These are phyloP conservation scores for Exephanes ischioxanthus DNA, from an alignment of 2,888 invertebrate genomes.

Conservation along the genomic window DNA sequence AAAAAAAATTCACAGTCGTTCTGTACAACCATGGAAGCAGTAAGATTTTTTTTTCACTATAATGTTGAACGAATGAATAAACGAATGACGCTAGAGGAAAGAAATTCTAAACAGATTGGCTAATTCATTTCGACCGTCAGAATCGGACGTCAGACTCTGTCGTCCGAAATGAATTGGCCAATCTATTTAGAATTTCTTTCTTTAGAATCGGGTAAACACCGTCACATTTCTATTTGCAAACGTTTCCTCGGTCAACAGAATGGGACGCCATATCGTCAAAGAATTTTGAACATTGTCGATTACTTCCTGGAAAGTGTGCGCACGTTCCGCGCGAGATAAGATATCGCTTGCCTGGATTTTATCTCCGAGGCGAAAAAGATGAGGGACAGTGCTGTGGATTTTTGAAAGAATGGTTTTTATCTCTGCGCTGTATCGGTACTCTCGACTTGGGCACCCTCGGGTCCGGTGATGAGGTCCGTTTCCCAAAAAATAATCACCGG, in stretches of 20 bases:
- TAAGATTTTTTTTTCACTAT: background rate
- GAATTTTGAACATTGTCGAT: conserved; percentile 4
- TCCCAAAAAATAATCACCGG: conserved; percentile 30
- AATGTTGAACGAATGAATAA: background rate
- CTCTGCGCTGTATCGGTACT: conserved; percentile 3
- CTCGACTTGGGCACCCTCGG: conserved; percentile 1
- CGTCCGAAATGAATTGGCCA: too few relatives aligned
- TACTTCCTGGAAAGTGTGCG: conserved; percentile 17
- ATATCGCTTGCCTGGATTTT: conserved; percentile 10
- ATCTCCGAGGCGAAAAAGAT: conserved; percentile 9
- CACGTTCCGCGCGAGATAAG: conserved; percentile 20
- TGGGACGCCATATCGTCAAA: background rate
- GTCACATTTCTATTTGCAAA: conserved; percentile 12
- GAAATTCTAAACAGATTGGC: background rate
- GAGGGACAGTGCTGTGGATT: background rate
- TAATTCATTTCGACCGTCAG: background rate
- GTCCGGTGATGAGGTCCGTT: conserved; percentile 27
- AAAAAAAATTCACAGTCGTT: background rate
- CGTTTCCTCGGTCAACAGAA: background rate
- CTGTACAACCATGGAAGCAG: background rate
- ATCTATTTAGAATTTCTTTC: too few relatives aligned
- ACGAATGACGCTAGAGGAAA: background rate
- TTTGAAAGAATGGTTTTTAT: conserved; percentile 27
- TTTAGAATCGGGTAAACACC: background rate
- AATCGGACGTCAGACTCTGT: background rate